phyloP scores from a whole-genome alignment of 2,797 vertebrate genomes.

The Salmo trutta region DNA sequence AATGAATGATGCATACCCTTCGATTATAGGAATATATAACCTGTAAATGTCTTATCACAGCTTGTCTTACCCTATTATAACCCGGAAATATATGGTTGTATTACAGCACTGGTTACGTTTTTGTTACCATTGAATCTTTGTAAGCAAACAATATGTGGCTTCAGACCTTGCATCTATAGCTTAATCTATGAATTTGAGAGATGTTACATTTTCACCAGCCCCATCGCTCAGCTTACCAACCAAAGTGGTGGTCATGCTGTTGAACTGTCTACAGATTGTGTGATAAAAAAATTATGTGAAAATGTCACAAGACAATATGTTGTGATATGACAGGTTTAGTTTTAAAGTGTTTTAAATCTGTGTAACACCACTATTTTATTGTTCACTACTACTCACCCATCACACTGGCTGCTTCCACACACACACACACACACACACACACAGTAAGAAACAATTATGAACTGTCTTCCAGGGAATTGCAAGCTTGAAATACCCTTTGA shows the following conservation, averaged over 20 bases:
- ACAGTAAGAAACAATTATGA: too few species aligned
- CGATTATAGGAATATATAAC: not conserved
- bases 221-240: not conserved
- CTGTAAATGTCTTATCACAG: not conserved
- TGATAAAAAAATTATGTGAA: not conserved
- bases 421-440: not conserved
- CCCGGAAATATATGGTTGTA: not conserved
- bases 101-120: not conserved
- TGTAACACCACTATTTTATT: not conserved
- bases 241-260: not conserved
- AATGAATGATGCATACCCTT: not conserved
- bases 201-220: not conserved
- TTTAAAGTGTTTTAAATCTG: not conserved
- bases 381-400: not conserved
- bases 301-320: not conserved
- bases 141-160: not conserved
- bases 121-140: not conserved
- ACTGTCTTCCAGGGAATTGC: not conserved
- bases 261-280: not conserved
- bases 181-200: not conserved
- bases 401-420: not conserved
- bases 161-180: not conserved
- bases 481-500: not conserved
- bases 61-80: not conserved
- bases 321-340: not conserved